phyloP scores from a whole-genome alignment of 1,140 invertebrate species.

The Penaeus indicus region DNA sequence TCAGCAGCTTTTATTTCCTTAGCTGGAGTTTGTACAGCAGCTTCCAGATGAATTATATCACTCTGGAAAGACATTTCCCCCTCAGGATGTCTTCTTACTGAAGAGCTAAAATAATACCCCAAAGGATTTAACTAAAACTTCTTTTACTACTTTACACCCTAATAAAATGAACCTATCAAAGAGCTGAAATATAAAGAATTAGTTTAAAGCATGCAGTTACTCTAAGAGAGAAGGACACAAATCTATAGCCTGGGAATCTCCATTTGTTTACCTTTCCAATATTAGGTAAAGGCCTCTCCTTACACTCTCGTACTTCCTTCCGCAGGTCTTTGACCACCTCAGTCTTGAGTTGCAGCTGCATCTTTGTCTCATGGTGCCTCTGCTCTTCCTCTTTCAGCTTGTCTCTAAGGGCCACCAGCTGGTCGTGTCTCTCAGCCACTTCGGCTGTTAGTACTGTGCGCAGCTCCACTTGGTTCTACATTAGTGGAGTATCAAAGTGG shows the following conservation, averaged over 20 bases:
- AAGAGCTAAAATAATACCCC: no score
- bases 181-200: no score
- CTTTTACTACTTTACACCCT: no score
- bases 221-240: no score
- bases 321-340: slow-evolving; percentile 54
- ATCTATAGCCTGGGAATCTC: no score
- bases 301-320: slow-evolving; percentile 41
- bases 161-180: no score
- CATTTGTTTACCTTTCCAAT: slow-evolving; percentile 9
- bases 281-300: neutral
- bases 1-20: slow-evolving; percentile 37
- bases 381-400: slow-evolving; percentile 52
- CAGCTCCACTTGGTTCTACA: slow-evolving; percentile 54
- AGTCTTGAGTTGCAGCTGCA: slow-evolving; percentile 55
- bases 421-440: slow-evolving; percentile 53
- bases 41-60: slow-evolving; percentile 46
- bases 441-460: slow-evolving; percentile 57
- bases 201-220: no score
- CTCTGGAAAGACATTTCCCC: slow-evolving; percentile 35
- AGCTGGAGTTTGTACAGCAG: neutral
- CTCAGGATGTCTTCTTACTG: no score
- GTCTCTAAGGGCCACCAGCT: slow-evolving; percentile 40
- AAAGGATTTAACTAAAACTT: no score
- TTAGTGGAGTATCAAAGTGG: neutral
- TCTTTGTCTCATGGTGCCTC: slow-evolving; percentile 56